Percentiles rank a stretch among this genome's conserved stretches.
Evolutionary conservation across 2,888 invertebrate species (phyloP).

Genomic region (Papilio protenor): DNA sequence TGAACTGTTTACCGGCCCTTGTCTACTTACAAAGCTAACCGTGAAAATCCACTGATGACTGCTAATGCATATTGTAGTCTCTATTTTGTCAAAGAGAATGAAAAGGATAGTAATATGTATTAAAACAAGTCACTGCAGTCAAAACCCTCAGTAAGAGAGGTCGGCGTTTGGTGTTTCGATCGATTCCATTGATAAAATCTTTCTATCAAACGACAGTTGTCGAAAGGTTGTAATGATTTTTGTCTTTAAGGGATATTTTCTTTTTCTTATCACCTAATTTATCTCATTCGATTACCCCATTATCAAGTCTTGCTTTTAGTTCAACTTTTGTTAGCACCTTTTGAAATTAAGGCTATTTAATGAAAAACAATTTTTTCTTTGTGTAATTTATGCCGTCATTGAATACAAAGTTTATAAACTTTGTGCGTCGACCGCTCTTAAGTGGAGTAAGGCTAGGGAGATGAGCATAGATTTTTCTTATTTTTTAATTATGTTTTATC

Average conservation of each 20-base stretch:
- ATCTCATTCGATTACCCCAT: conserved; percentile 11
- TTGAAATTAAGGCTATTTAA: not conserved
- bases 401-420: not conserved
- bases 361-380: not conserved
- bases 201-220: conserved; percentile 22
- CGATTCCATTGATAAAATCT: conserved; percentile 11
- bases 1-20: conserved; percentile 9
- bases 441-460: too few relatives aligned
- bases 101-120: not conserved
- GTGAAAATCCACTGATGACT: not conserved
- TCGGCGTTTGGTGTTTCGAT: conserved; percentile 10
- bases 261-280: conserved; percentile 12
- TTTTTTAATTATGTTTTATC: too few relatives aligned
- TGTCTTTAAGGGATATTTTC: conserved; percentile 14
- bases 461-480: too few relatives aligned
- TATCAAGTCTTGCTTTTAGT: conserved; percentile 4
- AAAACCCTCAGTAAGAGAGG: conserved; percentile 1
- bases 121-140: not conserved
- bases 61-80: not conserved
- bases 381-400: not conserved
- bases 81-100: not conserved
- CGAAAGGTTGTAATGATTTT: conserved; percentile 14
- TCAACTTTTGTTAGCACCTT: conserved; percentile 12
- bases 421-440: not conserved
- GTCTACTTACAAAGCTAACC: not conserved